A percentile compares a stretch with the other conserved stretches of the same genome.
Conservation (phyloP, 1,140 invertebrate species). For the Cotesia vestalis region DNA sequence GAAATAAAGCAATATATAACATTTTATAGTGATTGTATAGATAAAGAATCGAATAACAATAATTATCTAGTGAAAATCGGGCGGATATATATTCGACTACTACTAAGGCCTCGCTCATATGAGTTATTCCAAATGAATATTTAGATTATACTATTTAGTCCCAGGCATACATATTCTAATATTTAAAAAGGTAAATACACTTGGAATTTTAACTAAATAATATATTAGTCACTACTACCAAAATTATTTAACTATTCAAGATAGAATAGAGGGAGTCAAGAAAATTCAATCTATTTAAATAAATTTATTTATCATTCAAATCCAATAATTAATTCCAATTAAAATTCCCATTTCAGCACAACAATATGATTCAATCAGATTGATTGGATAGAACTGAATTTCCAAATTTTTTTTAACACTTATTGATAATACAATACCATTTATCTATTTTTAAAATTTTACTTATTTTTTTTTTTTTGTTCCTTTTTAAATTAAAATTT, state of each 20-base stretch:
- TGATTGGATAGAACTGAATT: conserved; percentile 21
- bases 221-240: background rate
- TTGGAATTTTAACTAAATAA: conserved; percentile 3
- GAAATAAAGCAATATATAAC: background rate
- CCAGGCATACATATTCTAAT: conserved; percentile 44
- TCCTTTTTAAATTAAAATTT: too few relatives aligned
- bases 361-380: conserved; percentile 33
- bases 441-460: background rate
- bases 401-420: conserved; percentile 22
- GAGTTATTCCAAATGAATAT: conserved; percentile 57
- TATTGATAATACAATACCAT: conserved; percentile 29
- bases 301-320: conserved; percentile 38
- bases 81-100: conserved; percentile 59
- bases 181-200: background rate
- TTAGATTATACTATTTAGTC: conserved; percentile 52
- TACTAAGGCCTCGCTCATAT: conserved; percentile 66
- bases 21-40: conserved; percentile 13
- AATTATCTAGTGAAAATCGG: conserved; percentile 49
- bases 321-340: conserved; percentile 42
- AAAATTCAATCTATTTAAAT: background rate
- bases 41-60: conserved; percentile 35
- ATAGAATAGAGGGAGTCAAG: background rate
- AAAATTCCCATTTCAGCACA: conserved; percentile 44
- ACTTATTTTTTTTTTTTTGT: conserved; percentile 23
- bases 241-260: background rate